These are phyloP conservation scores for Endotricha flammealis DNA, from an alignment of 2,888 invertebrate genomes.

Conservation along the genomic window DNA sequence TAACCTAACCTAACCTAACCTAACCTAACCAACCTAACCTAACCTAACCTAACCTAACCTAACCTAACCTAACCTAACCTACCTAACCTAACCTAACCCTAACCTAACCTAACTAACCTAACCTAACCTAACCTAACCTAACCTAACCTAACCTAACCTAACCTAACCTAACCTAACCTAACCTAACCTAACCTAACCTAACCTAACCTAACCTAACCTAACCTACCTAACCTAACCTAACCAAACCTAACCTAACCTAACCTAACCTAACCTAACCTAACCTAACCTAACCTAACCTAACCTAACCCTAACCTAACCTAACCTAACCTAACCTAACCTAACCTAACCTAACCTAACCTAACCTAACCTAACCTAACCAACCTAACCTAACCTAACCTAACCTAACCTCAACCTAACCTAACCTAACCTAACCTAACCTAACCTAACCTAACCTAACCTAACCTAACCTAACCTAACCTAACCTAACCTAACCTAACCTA, in stretches of 20 bases:
- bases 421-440: conserved; percentile 27
- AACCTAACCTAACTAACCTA: too few relatives aligned
- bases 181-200: conserved; percentile 16
- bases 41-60: too few relatives aligned
- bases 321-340: conserved; percentile 23
- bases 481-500: conserved; percentile 30
- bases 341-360: conserved; percentile 17
- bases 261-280: conserved; percentile 17
- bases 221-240: too few relatives aligned
- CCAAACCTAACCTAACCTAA: conserved; percentile 21
- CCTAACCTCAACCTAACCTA: conserved; percentile 24
- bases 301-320: too few relatives aligned
- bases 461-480: conserved; percentile 29
- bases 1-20: too few relatives aligned
- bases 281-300: conserved; percentile 19
- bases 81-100: too few relatives aligned
- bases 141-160: conserved; percentile 19
- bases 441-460: conserved; percentile 27
- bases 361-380: too few relatives aligned
- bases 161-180: conserved; percentile 20
- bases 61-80: conserved; percentile 7
- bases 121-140: conserved; percentile 20
- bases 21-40: too few relatives aligned
- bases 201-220: conserved; percentile 22
- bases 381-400: conserved; percentile 24